A percentile compares a stretch with the other conserved stretches of the same genome.
phyloP scores from a whole-genome alignment of 2,888 invertebrate species.

The Nesidiocoris tenuis region DNA sequence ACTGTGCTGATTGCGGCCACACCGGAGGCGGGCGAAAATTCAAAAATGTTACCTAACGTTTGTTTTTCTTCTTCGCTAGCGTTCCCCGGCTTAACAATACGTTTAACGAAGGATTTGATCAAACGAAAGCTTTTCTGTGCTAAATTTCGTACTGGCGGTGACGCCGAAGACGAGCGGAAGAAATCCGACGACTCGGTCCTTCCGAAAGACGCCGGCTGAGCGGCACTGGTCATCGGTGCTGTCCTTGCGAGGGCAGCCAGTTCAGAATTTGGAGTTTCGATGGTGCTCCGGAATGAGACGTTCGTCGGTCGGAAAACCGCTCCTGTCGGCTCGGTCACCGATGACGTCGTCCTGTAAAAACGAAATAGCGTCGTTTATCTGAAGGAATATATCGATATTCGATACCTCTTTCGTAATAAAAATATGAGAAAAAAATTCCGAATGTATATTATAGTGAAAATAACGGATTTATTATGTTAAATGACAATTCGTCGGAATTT shows the following conservation, averaged over 20 bases:
- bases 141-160: background rate
- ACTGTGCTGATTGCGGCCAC: background rate
- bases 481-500: no score
- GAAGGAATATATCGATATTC: no score
- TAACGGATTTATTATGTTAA: no score
- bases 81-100: background rate
- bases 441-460: no score
- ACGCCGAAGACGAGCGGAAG: background rate
- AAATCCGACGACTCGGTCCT: conserved; percentile 15
- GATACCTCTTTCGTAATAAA: no score
- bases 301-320: conserved; percentile 45
- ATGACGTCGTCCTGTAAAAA: conserved; percentile 17
- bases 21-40: no score
- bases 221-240: conserved; percentile 44
- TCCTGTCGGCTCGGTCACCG: conserved; percentile 32
- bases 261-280: conserved; percentile 46
- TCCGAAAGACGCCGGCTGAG: conserved; percentile 16
- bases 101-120: background rate
- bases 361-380: background rate
- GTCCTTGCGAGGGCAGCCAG: conserved; percentile 35
- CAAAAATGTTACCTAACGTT: background rate
- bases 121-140: background rate
- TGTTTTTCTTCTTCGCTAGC: background rate
- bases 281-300: conserved; percentile 46
- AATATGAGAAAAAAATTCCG: no score